Conservation (phyloP, 2,113 vertebrate species). For the Grus americana region DNA sequence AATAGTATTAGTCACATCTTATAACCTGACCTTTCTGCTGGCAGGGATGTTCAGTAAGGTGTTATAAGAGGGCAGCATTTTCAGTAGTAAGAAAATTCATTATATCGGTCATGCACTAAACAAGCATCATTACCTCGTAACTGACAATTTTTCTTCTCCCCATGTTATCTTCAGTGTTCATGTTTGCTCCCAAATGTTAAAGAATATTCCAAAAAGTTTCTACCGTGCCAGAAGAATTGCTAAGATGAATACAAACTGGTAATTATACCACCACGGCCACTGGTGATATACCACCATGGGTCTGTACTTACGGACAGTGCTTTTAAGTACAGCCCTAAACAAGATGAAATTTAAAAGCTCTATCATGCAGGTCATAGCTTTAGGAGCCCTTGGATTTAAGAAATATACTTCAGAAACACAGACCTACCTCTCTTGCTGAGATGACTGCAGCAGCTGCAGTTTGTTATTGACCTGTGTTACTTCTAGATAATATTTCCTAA, state of each 20-base stretch:
- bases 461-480: background rate
- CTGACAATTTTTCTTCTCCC: background rate
- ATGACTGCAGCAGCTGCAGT: background rate
- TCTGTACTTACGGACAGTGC: background rate
- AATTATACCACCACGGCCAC: background rate
- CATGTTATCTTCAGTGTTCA: background rate
- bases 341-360: background rate
- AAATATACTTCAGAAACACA: background rate
- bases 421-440: background rate
- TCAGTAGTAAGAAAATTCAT: slow-evolving; percentile 55
- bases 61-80: slow-evolving; percentile 54
- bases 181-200: background rate
- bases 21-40: slow-evolving; percentile 65
- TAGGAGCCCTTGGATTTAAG: background rate
- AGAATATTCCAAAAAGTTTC: background rate
- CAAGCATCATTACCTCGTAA: background rate
- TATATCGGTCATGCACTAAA: slow-evolving; percentile 42
- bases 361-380: background rate
- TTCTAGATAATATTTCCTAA: background rate
- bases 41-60: slow-evolving; percentile 52
- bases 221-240: background rate
- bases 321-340: background rate
- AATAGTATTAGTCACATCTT: slow-evolving; percentile 62
- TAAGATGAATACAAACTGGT: background rate
- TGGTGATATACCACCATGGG: background rate